phyloP scores from a whole-genome alignment of 1,140 invertebrate species.

The Probaryconus sp. region DNA sequence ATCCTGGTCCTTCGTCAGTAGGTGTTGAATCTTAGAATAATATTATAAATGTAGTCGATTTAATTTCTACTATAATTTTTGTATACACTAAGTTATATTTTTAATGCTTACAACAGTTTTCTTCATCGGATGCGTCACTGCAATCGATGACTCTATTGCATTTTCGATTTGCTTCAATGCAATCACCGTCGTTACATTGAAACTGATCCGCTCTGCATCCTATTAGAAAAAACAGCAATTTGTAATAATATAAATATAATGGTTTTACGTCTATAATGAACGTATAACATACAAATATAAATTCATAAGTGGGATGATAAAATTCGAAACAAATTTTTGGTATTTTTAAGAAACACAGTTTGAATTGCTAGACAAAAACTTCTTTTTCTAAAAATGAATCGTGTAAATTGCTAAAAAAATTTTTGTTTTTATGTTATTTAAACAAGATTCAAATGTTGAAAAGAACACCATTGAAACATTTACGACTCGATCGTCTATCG shows the following conservation, averaged over 20 bases:
- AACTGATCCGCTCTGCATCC: conserved; percentile 81
- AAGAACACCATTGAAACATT: no score
- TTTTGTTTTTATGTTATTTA: no score
- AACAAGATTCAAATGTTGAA: no score
- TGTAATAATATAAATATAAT: conserved; percentile 2
- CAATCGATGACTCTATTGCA: conserved; percentile 85
- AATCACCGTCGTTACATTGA: conserved; percentile 83
- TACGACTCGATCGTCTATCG: no score
- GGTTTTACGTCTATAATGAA: conserved; percentile 28
- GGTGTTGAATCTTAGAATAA: conserved; percentile 28
- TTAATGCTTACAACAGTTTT: conserved; percentile 82
- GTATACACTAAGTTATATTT: background rate
- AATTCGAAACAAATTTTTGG: no score
- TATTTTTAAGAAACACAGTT: no score
- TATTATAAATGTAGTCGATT: background rate
- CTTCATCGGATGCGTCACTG: conserved; percentile 84
- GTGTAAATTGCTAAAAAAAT: no score
- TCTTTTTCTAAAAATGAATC: no score
- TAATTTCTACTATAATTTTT: background rate
- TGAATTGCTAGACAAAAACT: no score
- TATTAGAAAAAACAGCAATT: conserved; percentile 56
- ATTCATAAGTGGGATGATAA: no score
- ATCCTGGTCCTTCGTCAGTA: conserved; percentile 39
- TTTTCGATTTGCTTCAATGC: conserved; percentile 80
- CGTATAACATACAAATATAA: conserved; percentile 46